phyloP scores from a whole-genome alignment of 2,113 vertebrate genomes.

The Tursiops truncatus region DNA sequence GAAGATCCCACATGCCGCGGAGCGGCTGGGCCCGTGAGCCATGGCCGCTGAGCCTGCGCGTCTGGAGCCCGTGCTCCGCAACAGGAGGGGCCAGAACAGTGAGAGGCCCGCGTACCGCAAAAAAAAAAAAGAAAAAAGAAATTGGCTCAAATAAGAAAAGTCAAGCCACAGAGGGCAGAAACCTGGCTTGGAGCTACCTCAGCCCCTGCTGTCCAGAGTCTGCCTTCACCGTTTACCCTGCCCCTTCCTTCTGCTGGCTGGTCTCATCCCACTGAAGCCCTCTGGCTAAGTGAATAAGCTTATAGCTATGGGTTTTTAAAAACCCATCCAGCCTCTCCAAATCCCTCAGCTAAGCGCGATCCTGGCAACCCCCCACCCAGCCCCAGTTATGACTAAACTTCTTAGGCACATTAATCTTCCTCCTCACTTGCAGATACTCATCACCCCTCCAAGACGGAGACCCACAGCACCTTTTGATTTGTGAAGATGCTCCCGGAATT shows the following conservation, averaged over 20 bases:
- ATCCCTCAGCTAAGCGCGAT: background rate
- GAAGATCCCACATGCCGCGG: too few relatives aligned
- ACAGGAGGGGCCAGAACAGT: too few relatives aligned
- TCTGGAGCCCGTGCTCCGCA: too few relatives aligned
- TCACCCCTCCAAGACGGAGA: background rate
- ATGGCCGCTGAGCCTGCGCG: too few relatives aligned
- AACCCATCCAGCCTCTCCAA: background rate
- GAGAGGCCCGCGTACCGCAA: too few relatives aligned
- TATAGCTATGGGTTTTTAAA: background rate
- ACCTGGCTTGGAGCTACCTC: background rate
- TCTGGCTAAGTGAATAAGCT: background rate
- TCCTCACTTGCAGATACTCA: background rate
- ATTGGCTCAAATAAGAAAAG: background rate
- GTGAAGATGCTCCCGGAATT: background rate
- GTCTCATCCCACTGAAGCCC: background rate
- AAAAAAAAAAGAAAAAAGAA: background rate
- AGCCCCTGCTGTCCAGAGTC: too few relatives aligned
- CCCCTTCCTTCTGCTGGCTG: background rate
- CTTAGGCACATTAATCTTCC: background rate
- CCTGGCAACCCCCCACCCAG: background rate
- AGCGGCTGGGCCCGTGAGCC: too few relatives aligned
- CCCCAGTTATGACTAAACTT: background rate
- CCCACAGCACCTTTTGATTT: background rate
- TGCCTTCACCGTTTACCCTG: background rate
- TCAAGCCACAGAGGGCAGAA: background rate